phyloP scores from a whole-genome alignment of 2,113 vertebrate genomes.

The Taxidea taxus region DNA sequence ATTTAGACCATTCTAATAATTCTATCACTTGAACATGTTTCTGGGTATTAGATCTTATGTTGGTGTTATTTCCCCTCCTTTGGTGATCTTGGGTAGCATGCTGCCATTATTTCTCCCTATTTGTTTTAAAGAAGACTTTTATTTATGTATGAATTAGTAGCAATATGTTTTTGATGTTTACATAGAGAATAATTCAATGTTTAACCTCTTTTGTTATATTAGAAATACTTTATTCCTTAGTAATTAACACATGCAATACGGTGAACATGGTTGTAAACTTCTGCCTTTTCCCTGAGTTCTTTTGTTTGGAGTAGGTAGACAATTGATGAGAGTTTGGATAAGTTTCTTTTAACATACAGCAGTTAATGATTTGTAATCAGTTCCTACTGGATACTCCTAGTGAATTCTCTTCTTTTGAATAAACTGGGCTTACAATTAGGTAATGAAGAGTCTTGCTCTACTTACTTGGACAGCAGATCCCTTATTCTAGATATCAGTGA shows the following conservation, averaged over 20 bases:
- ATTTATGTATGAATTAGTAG: background rate
- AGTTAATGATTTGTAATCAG: background rate
- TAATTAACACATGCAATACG: background rate
- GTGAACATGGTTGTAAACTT: background rate
- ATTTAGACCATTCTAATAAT: background rate
- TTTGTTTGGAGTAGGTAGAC: background rate
- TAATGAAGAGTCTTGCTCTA: conserved; percentile 56
- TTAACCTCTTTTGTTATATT: background rate
- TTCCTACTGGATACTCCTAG: background rate
- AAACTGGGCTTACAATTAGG: background rate
- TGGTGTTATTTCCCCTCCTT: background rate
- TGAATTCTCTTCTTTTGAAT: background rate
- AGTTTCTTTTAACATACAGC: background rate
- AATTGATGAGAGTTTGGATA: background rate
- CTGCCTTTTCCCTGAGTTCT: background rate
- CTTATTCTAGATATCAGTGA: conserved; percentile 59
- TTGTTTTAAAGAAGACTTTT: background rate
- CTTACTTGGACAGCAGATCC: conserved; percentile 57
- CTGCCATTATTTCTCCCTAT: background rate
- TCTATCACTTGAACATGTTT: background rate
- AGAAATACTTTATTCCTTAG: background rate
- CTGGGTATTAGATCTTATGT: background rate
- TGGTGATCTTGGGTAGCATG: background rate
- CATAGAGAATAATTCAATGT: background rate
- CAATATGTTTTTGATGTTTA: background rate